Base-by-base conservation (phyloP, 2,888 invertebrate species). In the Augiades crinisus region DNA sequence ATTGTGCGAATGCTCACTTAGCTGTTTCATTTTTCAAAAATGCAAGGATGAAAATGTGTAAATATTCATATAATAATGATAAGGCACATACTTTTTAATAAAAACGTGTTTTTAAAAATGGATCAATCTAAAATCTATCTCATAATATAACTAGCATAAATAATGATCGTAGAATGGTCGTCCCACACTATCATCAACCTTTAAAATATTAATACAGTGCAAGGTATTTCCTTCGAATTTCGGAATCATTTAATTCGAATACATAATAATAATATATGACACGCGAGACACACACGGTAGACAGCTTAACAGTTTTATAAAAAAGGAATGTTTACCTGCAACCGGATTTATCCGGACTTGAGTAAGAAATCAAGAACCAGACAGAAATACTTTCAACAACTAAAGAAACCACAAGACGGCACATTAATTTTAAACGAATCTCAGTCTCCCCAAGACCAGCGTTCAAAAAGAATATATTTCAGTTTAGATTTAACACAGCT, bases 1-100 rank as follows among this genome's bases (percentile, higher is more conserved):
- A 76, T 78, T 81, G 73, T 79, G 62, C 54, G 57, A 64, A 60
- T 63, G 60, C 59, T 47, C 50, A 58, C 57, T 59, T 56, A 60
- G 49, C 53, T 54, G 53, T 58, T 60, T 51, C 41, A 37, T 41
- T 52, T 50, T 49, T 52, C 45, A 5, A 38, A 49, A 45, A 51
- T 51, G 52, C 47, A 53, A 52, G 41, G 44, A 52, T 54, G 45
- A 47, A 56, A 55, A 50, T 17, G 34, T 47, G 17, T 22, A 37
- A 49, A 54, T 33, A 49, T 47, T 46, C 40, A 44, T 30, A 3
- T 7, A 17, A 19, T 10, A 27, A 27, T 10, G 17, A 14, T 6
- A 40, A 19, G 6, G 10, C 40, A 16, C 43, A 2, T 8, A 40
- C 31, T 14, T 33, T 10, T 30, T 6, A 30, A 37, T 31, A 47